These are phyloP conservation scores for Coleophora deauratella DNA, from an alignment of 2,888 invertebrate species.

Conservation along the genomic window DNA sequence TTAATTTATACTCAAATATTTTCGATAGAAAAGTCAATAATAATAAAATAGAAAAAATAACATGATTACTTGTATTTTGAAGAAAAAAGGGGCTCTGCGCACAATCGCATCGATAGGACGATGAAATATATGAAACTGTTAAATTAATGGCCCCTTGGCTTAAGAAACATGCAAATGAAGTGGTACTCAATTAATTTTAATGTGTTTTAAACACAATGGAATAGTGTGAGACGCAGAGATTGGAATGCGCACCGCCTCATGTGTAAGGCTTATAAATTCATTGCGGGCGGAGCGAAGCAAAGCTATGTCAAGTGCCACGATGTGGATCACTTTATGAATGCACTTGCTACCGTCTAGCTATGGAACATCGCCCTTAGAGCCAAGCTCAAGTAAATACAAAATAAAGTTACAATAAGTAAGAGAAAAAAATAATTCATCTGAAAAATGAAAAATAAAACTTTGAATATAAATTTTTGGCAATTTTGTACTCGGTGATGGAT, in stretches of 20 bases:
- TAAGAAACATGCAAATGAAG: conserved; percentile 15
- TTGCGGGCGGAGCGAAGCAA: too few species aligned
- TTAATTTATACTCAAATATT: conserved; percentile 36
- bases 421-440: conserved; percentile 25
- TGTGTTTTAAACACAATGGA: conserved; percentile 39
- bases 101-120: neutral
- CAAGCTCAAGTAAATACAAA: conserved; percentile 29
- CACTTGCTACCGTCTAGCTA: too few species aligned
- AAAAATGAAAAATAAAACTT: conserved; percentile 28
- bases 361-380: conserved; percentile 19
- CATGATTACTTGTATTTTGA: conserved; percentile 10
- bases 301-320: too few species aligned
- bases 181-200: conserved; percentile 25
- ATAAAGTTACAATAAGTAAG: conserved; percentile 26
- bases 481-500: conserved; percentile 71
- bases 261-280: conserved; percentile 5
- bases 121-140: conserved; percentile 1
- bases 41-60: conserved; percentile 25
- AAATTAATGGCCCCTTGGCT: conserved; percentile 6
- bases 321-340: too few species aligned
- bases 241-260: conserved; percentile 36
- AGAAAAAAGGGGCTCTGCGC: neutral
- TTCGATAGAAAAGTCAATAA: conserved; percentile 33
- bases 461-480: conserved; percentile 64
- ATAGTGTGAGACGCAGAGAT: conserved; percentile 28